Evolutionary conservation across 2,113 vertebrate species (phyloP), one percentile per base, ranked within the genome.

Genomic region (Gymnarchus niloticus): DNA sequence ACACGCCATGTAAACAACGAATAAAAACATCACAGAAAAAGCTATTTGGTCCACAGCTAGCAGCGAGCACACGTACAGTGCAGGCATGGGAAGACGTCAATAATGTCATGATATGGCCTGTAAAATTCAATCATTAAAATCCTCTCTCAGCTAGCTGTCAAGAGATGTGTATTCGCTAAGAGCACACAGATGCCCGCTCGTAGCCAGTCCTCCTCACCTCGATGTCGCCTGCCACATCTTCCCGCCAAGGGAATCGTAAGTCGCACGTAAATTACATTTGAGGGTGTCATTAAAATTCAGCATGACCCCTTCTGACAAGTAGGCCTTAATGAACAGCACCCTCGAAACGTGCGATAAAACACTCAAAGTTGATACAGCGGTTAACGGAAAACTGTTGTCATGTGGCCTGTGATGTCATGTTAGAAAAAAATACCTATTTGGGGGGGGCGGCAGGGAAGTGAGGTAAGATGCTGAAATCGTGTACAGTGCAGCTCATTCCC

Each of bases 251-350:
- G 6, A 10, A 78, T 48, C 9, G n/a, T 17, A 23, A 49, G 78
- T 25, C 25, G 8, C n/a, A 51, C n/a, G n/a, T 33, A 81, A 81
- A 81, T 48, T 2, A n/a, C 49, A 33, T 52, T n/a, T 51, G 78
- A 81, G 48, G 14, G 80, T 14, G 80, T 54, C 49, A 82, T 82
- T 54, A 82, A 54, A 37, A 82, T 82, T 52, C 80, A 54, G 10
- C n/a, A 2, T n/a, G n/a, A n/a, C n/a, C 4, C 49, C 6, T 25
- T 23, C 80, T 28, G 80, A 82, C 80, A 82, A 56, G 28, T 33
- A 54, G 80, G 80, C n/a, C 49, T 33, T 25, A 81, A 81, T 52
- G 48, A 81, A 5, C 23, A 46, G 78, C 10, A 48, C 1, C 4
- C 48, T n/a, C 1, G 48, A 21, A 17, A 82, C 44, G 21, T 8